Evolutionary conservation across 2,797 vertebrate species (phyloP).

Genomic region (Rachycentron canadum): DNA sequence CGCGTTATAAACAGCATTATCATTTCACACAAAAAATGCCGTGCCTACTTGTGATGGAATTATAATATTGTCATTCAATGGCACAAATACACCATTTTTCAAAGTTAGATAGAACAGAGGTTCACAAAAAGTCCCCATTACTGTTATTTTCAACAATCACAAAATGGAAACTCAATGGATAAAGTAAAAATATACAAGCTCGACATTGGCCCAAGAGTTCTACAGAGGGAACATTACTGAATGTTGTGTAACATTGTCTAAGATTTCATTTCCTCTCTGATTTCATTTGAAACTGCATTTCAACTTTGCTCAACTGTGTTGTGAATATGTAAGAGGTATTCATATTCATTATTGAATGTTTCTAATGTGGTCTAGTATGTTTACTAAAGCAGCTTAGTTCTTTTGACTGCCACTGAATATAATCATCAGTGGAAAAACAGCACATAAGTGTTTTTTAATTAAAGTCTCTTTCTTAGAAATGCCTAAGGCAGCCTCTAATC

Average conservation of each 20-base stretch:
- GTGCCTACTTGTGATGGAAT: conserved; percentile 35
- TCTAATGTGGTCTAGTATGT: conserved; percentile 48
- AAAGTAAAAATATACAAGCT: not conserved
- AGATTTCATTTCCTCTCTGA: conserved; percentile 9
- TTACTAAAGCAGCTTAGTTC: conserved; percentile 64
- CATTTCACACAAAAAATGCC: conserved; percentile 48
- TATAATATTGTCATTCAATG: conserved; percentile 19
- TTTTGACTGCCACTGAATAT: conserved; percentile 67
- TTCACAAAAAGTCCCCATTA: conserved; percentile 25
- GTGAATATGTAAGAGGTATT: conserved; percentile 16
- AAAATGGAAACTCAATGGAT: not conserved
- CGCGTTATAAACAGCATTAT: conserved; percentile 46
- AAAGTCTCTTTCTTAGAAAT: conserved; percentile 70
- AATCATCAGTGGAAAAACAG: conserved; percentile 68
- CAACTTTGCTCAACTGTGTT: conserved; percentile 23
- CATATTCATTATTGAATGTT: conserved; percentile 49
- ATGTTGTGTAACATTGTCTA: conserved; percentile 8
- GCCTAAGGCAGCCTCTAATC: conserved; percentile 72
- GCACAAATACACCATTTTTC: conserved; percentile 40
- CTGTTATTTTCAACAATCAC: not conserved
- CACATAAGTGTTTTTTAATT: conserved; percentile 72
- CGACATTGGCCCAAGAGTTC: not conserved
- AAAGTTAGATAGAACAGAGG: conserved; percentile 51
- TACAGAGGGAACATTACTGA: conserved; percentile 9
- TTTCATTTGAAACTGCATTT: conserved; percentile 25